Percentiles rank a stretch among this genome's conserved stretches.
phyloP scores from a whole-genome alignment of 30 jellyfish, hydroid and myxozoan species.

The Clytia hemisphaerica region DNA sequence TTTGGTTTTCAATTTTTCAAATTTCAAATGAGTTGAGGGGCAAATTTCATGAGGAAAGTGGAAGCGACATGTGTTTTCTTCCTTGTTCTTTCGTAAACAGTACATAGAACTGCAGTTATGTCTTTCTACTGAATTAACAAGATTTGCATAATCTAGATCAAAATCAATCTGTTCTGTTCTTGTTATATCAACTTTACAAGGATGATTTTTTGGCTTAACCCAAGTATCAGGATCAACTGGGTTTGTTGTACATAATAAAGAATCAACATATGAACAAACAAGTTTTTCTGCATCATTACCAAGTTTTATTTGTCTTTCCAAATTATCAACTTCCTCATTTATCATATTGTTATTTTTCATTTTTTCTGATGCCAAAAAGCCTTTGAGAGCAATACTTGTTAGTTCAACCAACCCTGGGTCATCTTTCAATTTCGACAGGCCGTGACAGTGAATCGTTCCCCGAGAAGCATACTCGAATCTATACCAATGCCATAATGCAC shows the following conservation, averaged over 20 bases:
- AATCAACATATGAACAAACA: constrained; percentile 20
- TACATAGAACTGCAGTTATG: constrained; percentile 36
- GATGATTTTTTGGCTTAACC: constrained; percentile 33
- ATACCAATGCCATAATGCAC: constrained; percentile 55
- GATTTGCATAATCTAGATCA: constrained; percentile 13
- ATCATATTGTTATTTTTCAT: neutral
- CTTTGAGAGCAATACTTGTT: constrained; percentile 29
- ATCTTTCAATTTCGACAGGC: constrained; percentile 32
- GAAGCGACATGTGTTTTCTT: constrained; percentile 26
- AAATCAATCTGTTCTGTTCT: neutral
- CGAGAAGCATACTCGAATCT: constrained; percentile 30
- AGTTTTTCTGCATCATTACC: constrained; percentile 22
- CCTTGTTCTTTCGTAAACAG: constrained; percentile 22
- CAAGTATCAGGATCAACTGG: constrained; percentile 20
- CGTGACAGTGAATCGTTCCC: constrained; percentile 40
- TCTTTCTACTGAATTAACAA: constrained; percentile 9
- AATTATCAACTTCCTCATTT: neutral
- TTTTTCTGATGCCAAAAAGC: constrained; percentile 32
- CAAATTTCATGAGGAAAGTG: constrained; percentile 19
- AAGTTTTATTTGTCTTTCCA: constrained; percentile 3
- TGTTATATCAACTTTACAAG: constrained; percentile 17
- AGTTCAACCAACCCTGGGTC: constrained; percentile 44
- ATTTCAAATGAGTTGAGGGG: constrained; percentile 20
- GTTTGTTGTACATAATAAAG: constrained; percentile 6
- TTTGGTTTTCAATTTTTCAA: constrained; percentile 16